A percentile compares a stretch with the other conserved stretches of the same genome.
These are phyloP conservation scores for Pyralis farinalis DNA, from an alignment of 2,888 invertebrate genomes.

Conservation along the genomic window DNA sequence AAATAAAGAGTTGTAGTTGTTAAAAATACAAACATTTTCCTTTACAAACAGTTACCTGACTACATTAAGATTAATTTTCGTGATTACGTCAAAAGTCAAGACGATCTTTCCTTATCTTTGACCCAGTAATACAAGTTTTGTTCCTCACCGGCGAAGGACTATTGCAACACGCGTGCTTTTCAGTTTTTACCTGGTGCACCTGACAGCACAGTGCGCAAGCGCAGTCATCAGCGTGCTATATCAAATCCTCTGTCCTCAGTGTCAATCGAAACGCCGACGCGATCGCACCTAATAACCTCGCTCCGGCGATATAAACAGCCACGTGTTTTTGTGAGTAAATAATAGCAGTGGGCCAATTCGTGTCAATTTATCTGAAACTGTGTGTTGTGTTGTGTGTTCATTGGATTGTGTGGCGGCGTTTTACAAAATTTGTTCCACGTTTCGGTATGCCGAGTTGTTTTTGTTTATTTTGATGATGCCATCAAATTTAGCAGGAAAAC, in stretches of 20 bases:
- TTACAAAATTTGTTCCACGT: slow-evolving; percentile 30
- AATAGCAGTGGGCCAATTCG: slow-evolving; percentile 39
- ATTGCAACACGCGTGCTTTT: slow-evolving; percentile 56
- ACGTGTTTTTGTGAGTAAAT: slow-evolving; percentile 71
- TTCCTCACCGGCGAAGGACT: slow-evolving; percentile 21
- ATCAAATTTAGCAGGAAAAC: background rate
- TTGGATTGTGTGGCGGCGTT: slow-evolving; percentile 44
- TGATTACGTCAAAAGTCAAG: slow-evolving; percentile 1
- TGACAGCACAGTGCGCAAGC: slow-evolving; percentile 55
- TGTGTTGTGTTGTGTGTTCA: slow-evolving; percentile 33
- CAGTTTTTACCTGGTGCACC: slow-evolving; percentile 60
- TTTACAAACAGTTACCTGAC: slow-evolving; percentile 14
- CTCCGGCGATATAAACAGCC: slow-evolving; percentile 25
- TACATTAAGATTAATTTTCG: slow-evolving; percentile 1
- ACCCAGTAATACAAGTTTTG: slow-evolving; percentile 33
- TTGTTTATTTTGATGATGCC: slow-evolving; percentile 40
- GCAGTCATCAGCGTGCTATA: slow-evolving; percentile 26
- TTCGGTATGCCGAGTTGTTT: slow-evolving; percentile 41
- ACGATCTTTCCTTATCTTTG: slow-evolving; percentile 24
- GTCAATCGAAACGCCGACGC: slow-evolving; percentile 43
- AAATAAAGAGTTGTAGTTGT: slow-evolving; percentile 17
- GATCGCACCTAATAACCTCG: slow-evolving; percentile 41
- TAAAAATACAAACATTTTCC: slow-evolving; percentile 26
- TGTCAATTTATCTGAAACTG: slow-evolving; percentile 39
- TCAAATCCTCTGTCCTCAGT: slow-evolving; percentile 37